These are phyloP conservation scores for Procambarus virginalis DNA, from an alignment of 1,140 invertebrate species.

Conservation along the genomic window DNA sequence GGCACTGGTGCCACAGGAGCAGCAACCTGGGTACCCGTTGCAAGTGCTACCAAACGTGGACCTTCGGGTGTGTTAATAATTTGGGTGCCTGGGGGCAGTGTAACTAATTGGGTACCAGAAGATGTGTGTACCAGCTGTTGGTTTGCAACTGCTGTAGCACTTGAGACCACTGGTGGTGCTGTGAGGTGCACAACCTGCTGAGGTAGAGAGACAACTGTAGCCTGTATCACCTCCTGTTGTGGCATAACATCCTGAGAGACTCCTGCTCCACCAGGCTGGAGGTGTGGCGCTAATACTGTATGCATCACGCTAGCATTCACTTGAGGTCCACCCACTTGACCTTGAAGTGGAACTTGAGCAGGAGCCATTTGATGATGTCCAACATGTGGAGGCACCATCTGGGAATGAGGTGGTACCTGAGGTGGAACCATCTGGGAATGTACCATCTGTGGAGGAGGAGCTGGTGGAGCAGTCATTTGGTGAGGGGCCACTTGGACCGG, in stretches of 20 bases:
- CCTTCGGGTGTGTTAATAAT: slow-evolving; percentile 62
- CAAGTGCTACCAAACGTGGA: slow-evolving; percentile 55
- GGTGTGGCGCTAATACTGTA: slow-evolving; percentile 54
- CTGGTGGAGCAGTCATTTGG: slow-evolving; percentile 40
- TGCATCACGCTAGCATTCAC: slow-evolving; percentile 45
- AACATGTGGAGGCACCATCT: slow-evolving; percentile 48
- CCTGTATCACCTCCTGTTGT: slow-evolving; percentile 56
- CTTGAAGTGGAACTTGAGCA: slow-evolving; percentile 35
- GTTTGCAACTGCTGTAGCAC: slow-evolving; percentile 32
- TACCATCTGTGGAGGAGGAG: slow-evolving; percentile 46
- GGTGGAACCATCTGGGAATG: slow-evolving; percentile 51
- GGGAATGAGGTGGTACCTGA: slow-evolving; percentile 56
- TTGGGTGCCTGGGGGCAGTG: slow-evolving; percentile 60
- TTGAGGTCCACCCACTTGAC: slow-evolving; percentile 50
- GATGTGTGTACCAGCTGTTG: slow-evolving; percentile 64
- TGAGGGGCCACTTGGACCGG: slow-evolving; percentile 51
- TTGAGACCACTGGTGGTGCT: slow-evolving; percentile 49
- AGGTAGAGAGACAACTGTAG: slow-evolving; percentile 45
- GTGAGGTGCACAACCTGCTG: slow-evolving; percentile 55
- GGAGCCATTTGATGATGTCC: slow-evolving; percentile 46
- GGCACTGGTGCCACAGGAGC: slow-evolving; percentile 40
- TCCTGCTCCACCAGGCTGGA: slow-evolving; percentile 28
- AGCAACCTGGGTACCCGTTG: slow-evolving; percentile 40
- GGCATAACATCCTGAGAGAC: slow-evolving; percentile 51
- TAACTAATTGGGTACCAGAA: slow-evolving; percentile 58